Base-by-base conservation (phyloP, 1,140 invertebrate genomes). In the Ctenoplectra terminalis region DNA sequence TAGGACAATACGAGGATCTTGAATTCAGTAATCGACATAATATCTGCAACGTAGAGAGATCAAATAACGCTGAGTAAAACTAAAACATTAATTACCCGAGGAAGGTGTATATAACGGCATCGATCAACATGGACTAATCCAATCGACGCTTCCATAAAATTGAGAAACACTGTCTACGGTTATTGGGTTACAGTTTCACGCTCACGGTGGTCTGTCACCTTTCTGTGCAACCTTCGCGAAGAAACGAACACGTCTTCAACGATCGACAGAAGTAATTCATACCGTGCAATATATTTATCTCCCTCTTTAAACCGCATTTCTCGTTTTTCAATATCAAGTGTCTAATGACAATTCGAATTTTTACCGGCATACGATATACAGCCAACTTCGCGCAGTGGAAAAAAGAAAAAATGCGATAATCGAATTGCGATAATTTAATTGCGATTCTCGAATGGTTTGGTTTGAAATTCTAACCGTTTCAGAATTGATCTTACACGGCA, bases 151-250 rank as follows among this genome's bases (percentile, higher is more conserved):
- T 75, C 43, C 43, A 81, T 54, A 81, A 81, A 81, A 86, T 79
- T 85, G 87, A 88, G 85, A 82, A 52, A 52, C 83, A 83, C 86
- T 88, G 86, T 60, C 66, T 37, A 73, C 77, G 86, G 83, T 88
- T 88, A 84, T 88, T 88, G 83, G 83, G 87, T 87, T 88, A 87
- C 73, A 85, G 80, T 87, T 88, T 83, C 84, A 80, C 85, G 84
- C 84, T 87, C 85, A 87, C 84, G 85, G 85, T 87, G 85, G 85
- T 87, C 85, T 86, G 81, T 87, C 85, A 87, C 85, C 84, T 85
- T 86, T 48, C 61, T 50, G 71, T 26, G 52, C 58, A 73, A 81
- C 69, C 69, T 63, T 72, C 64, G 56, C n/a, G 34, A 54, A 63
- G 64, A 37, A 76, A 37, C 40, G 50, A 61, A 52, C 46, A 54